These are phyloP conservation scores for Pterobdella sp. DNA, from an alignment of 2,888 invertebrate genomes.

Conservation along the genomic window DNA sequence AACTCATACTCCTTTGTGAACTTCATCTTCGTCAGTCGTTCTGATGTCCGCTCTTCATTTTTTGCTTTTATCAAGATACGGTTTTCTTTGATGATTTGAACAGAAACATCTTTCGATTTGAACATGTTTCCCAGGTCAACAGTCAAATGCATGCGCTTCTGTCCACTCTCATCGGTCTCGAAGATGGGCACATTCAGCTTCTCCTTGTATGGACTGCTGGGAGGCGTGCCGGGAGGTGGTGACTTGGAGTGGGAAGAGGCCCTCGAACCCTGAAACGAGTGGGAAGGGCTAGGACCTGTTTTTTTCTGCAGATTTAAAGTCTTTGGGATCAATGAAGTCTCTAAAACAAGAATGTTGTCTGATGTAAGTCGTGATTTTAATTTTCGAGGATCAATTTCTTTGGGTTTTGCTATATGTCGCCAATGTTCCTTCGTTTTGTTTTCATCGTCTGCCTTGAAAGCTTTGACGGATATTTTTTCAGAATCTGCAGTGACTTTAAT, in stretches of 20 bases:
- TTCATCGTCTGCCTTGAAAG: slow-evolving; percentile 32
- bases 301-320: slow-evolving; percentile 35
- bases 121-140: slow-evolving; percentile 31
- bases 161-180: slow-evolving; percentile 24
- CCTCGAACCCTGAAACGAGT: slow-evolving; percentile 35
- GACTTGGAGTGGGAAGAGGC: slow-evolving; percentile 36
- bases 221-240: slow-evolving; percentile 35
- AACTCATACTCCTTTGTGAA: slow-evolving; percentile 38
- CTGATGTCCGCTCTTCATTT: slow-evolving; percentile 38
- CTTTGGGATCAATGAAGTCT: slow-evolving; percentile 36
- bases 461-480: slow-evolving; percentile 35
- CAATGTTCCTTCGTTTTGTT: slow-evolving; percentile 29
- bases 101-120: slow-evolving; percentile 31
- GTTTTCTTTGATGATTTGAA: slow-evolving; percentile 38
- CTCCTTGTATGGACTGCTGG: slow-evolving; percentile 17
- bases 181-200: slow-evolving; percentile 32
- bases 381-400: slow-evolving; percentile 36
- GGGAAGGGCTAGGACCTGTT: slow-evolving; percentile 35
- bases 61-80: slow-evolving; percentile 38
- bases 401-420: slow-evolving; percentile 37
- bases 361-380: slow-evolving; percentile 36
- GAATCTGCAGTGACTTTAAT: slow-evolving; percentile 34
- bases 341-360: slow-evolving; percentile 37
- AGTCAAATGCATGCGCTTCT: slow-evolving; percentile 31
- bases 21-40: slow-evolving; percentile 38